Evolutionary conservation across 2,888 invertebrate genomes (phyloP), one percentile per base, ranked within the genome.

Genomic region (Diachrysia chrysitis): DNA sequence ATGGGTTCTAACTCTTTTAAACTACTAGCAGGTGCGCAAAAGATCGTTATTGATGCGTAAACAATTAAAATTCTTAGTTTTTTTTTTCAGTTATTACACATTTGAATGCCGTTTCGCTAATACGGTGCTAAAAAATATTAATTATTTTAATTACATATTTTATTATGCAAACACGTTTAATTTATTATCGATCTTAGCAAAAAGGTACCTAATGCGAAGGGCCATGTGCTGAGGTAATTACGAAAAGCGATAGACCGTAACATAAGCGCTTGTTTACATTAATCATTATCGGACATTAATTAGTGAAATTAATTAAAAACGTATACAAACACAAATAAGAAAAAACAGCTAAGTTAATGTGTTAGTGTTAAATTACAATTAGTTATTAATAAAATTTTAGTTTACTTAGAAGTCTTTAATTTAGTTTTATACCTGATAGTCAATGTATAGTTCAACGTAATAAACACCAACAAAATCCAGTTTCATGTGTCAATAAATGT

Each of bases 91-190:
- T 53, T 72, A 71, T 71, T 71, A 61, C 58, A 64, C 63, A 60
- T 63, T 63, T 62, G 61, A 35, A 59, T 51, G 66, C 21, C 59
- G 9, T 48, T 58, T 35, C 29, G 21, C 23, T 29, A 19, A 37
- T 58, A 58, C 10, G 16, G 57, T 64, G 17, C 61, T 23, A 14
- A 42, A 66, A 66, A 67, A 68, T 17, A 63, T 42, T 51, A 69
- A 74, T 66, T 74, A 70, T 58, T 75, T 78, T 78, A 74, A 74
- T 78, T 66, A 70, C n/a, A 60, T 61, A 70, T 71, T 68, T 70
- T 74, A 70, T 66, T 63, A 67, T 78, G 75, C 70, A 68, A 54
- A 63, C 12, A 51, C 46, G 61, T 54, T 55, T 70, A 71, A 77
- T 77, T 77, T 75, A 77, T 68, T 71, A 63, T 59, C 53, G 67